Evolutionary conservation across 2,113 vertebrate species (phyloP), one percentile per base, ranked within the genome.

Genomic region (Chinchilla lanigera): DNA sequence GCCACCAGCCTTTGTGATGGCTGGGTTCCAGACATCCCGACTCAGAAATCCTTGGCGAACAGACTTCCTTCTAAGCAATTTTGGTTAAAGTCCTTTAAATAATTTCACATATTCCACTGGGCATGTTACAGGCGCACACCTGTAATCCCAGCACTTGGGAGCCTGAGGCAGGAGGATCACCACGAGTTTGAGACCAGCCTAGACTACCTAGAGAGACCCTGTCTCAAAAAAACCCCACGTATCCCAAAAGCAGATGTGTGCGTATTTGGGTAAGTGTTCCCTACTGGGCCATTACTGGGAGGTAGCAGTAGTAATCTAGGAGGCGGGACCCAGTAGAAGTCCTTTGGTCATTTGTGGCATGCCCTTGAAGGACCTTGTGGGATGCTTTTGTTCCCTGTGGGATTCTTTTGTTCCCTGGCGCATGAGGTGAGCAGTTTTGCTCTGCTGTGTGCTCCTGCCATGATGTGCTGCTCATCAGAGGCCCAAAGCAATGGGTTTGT

Each of bases 81-180:
- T 83, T 67, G 90, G 52, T 90, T 86, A 93, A 86, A 96, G 60
- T 93, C 58, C 19, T 93, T 96, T 4, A 17, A 83, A 69, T 69
- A 28, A 35, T 38, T n/a, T 47, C 3, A n/a, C 17, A n/a, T 81
- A n/a, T 73, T 28, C 35, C 65, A 71, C 22, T 38, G 22, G 41
- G 41, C 11, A 5, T 73, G 22, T 10, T 75, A 50, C 47, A 50
- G 71, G 71, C 11, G 41, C 9, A 44, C 38, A 41, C 41, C 38
- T 75, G 71, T 44, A 75, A 75, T 26, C 71, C 22, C 71, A 75
- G 71, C 38, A 44, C 41, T 41, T 44, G 38, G 22, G 38, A 26
- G 38, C 22, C 71, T 26, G 71, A 41, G 71, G 38, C 38, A 73
- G n/a, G 69, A 73, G 22, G 69, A 73, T 73, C n/a, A 41, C 69